Evolutionary conservation across 2,888 invertebrate species (phyloP).

Genomic region (Volucella bombylans): DNA sequence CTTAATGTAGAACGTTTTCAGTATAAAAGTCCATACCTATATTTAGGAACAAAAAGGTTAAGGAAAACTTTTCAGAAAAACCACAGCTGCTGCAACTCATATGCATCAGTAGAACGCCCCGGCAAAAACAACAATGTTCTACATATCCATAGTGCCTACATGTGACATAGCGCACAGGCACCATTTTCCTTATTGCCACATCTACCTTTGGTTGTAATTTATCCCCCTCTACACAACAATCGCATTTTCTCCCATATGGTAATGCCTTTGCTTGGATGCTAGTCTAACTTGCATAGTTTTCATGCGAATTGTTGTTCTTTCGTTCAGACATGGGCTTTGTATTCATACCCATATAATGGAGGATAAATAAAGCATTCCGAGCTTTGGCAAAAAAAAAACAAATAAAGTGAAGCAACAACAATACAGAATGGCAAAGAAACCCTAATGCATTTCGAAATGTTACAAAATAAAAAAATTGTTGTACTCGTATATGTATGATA

Average conservation of each 20-base stretch:
- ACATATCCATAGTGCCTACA: too few relatives aligned
- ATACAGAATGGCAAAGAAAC: slow-evolving; percentile 42
- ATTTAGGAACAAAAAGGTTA: slow-evolving; percentile 8
- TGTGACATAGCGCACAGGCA: slow-evolving; percentile 23
- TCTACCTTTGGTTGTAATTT: slow-evolving; percentile 38
- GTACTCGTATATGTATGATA: background rate
- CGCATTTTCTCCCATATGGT: slow-evolving; percentile 33
- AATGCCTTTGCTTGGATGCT: slow-evolving; percentile 28
- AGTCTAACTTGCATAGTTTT: slow-evolving; percentile 14
- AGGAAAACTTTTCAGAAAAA: slow-evolving; percentile 19
- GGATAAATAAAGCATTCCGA: slow-evolving; percentile 60
- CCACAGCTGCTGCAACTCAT: slow-evolving; percentile 46
- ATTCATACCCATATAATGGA: slow-evolving; percentile 37
- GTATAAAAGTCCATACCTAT: background rate
- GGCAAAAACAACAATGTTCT: slow-evolving; percentile 40
- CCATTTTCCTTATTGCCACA: slow-evolving; percentile 20
- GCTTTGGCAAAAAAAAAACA: slow-evolving; percentile 29
- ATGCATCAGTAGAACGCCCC: slow-evolving; percentile 37
- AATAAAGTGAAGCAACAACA: slow-evolving; percentile 29
- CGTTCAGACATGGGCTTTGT: background rate
- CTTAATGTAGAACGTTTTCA: slow-evolving; percentile 1
- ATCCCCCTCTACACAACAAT: slow-evolving; percentile 60
- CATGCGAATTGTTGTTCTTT: slow-evolving; percentile 36
- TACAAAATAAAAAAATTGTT: background rate
- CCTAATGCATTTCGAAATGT: slow-evolving; percentile 65